Conservation (phyloP, 2,113 vertebrate species). For the Plestiodon gilberti region DNA sequence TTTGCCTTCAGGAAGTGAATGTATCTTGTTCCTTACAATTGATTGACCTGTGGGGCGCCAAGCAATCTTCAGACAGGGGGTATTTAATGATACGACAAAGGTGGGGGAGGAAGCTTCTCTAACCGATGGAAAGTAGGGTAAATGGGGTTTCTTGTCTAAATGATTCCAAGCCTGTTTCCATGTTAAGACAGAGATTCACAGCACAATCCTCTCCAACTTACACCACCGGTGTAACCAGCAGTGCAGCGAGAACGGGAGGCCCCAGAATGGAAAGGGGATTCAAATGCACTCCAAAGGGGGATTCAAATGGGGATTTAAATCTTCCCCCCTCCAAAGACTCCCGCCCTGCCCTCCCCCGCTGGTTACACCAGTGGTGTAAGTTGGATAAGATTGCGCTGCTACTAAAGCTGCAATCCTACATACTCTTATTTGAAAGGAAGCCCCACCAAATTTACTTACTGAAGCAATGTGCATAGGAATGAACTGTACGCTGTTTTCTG, state of each 20-base stretch:
- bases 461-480: background rate
- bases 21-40: conserved; percentile 45
- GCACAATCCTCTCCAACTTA: too few relatives aligned
- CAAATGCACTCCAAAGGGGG: too few relatives aligned
- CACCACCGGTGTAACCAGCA: too few relatives aligned
- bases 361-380: too few relatives aligned
- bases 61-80: conserved; percentile 5
- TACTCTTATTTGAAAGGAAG: background rate
- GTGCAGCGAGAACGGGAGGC: too few relatives aligned
- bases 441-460: background rate
- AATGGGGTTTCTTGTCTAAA: background rate
- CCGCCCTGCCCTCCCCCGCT: too few relatives aligned
- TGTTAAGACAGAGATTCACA: background rate
- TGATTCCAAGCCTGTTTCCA: background rate
- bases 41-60: conserved; percentile 27
- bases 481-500: fast-evolving
- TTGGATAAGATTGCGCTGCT: too few relatives aligned
- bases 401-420: background rate
- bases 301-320: too few relatives aligned
- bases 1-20: conserved; percentile 37
- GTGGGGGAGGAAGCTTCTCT: background rate
- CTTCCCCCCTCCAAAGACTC: too few relatives aligned
- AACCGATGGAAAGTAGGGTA: background rate
- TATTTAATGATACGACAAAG: background rate
- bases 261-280: too few relatives aligned